Evolutionary conservation across 2,888 invertebrate genomes (phyloP).

Genomic region (Sipunculus nudus): DNA sequence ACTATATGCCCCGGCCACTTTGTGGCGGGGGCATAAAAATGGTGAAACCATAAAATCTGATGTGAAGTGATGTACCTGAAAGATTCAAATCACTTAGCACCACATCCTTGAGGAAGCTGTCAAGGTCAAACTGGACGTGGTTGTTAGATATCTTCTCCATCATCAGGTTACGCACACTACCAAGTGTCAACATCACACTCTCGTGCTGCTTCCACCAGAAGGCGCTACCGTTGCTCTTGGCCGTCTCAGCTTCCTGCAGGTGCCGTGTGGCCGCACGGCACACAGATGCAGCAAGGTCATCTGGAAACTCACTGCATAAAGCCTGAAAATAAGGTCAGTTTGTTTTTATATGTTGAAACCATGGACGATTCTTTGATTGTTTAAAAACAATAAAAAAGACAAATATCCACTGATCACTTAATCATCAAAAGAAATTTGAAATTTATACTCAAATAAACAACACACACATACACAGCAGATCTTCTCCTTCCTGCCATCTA

Average conservation of each 20-base stretch:
- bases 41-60: neutral
- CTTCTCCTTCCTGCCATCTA: too few species aligned
- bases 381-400: too few species aligned
- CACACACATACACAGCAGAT: too few species aligned
- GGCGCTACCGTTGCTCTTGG: conserved; percentile 66
- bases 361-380: too few species aligned
- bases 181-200: conserved; percentile 74
- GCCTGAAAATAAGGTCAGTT: conserved; percentile 51
- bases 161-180: conserved; percentile 69
- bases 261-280: conserved; percentile 73
- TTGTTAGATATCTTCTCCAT: conserved; percentile 63
- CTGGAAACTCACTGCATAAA: conserved; percentile 71
- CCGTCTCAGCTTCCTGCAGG: conserved; percentile 71
- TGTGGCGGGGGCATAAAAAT: conserved; percentile 2
- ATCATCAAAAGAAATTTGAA: too few species aligned
- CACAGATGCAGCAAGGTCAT: conserved; percentile 70
- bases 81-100: conserved; percentile 69
- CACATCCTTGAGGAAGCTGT: conserved; percentile 68
- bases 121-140: conserved; percentile 64
- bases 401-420: too few species aligned
- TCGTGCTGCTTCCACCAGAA: conserved; percentile 76
- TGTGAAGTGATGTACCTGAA: conserved; percentile 45
- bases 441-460: too few species aligned
- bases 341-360: too few species aligned
- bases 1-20: too few species aligned